A percentile compares a stretch with the other conserved stretches of the same genome.
These are phyloP conservation scores for Drosophila austrosaltans DNA, from an alignment of 2,888 invertebrate species.

Conservation along the genomic window DNA sequence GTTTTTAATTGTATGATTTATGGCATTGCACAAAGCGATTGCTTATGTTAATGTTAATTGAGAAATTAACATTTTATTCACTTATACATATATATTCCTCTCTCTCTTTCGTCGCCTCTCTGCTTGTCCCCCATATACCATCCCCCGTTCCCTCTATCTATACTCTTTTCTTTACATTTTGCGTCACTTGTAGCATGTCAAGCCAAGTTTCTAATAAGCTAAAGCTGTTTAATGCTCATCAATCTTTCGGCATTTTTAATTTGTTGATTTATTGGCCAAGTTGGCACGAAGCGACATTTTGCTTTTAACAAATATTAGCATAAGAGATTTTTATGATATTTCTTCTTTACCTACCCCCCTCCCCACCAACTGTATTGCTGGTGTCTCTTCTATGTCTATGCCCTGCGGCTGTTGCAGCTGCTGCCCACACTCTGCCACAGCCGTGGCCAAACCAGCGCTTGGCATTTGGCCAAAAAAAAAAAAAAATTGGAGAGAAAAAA, in stretches of 20 bases:
- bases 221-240: slow-evolving; percentile 57
- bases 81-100: slow-evolving; percentile 4
- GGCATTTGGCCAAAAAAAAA: slow-evolving; percentile 60
- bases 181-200: neutral
- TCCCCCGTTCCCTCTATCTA: neutral
- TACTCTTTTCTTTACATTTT: no score
- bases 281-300: slow-evolving; percentile 73
- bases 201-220: slow-evolving; percentile 14
- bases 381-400: slow-evolving; percentile 32
- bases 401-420: slow-evolving; percentile 62
- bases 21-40: slow-evolving; percentile 69
- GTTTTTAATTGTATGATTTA: slow-evolving; percentile 78
- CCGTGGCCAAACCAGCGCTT: slow-evolving; percentile 23
- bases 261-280: slow-evolving; percentile 70
- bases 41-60: slow-evolving; percentile 73
- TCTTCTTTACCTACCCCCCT: slow-evolving; percentile 30
- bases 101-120: neutral
- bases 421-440: slow-evolving; percentile 50
- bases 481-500: neutral
- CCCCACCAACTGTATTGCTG: slow-evolving; percentile 23
- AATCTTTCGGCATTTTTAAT: slow-evolving; percentile 70
- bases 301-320: slow-evolving; percentile 74
- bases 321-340: slow-evolving; percentile 57
- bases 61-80: slow-evolving; percentile 66
- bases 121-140: neutral